Evolutionary conservation across 2,113 vertebrate species (phyloP).

Genomic region (Tetrao urogallus): DNA sequence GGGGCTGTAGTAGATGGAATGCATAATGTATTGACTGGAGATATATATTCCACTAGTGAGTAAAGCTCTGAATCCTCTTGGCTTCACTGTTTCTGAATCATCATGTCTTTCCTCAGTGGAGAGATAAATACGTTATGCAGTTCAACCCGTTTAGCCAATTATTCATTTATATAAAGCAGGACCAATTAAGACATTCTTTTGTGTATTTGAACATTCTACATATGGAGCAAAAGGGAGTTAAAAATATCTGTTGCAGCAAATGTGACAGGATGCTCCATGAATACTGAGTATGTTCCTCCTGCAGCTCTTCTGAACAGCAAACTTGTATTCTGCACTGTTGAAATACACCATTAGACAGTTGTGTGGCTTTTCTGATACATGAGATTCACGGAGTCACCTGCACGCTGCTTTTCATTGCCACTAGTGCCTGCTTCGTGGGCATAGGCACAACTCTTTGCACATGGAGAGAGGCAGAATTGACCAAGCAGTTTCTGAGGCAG

Average conservation of each 20-base stretch:
- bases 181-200: conserved; percentile 81
- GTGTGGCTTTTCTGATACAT: conserved; percentile 33
- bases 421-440: neutral
- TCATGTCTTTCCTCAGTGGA: conserved; percentile 76
- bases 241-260: conserved; percentile 78
- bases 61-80: conserved; percentile 67
- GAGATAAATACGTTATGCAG: conserved; percentile 82
- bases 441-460: neutral
- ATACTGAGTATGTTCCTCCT: conserved; percentile 58
- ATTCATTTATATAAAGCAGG: conserved; percentile 82
- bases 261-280: conserved; percentile 70
- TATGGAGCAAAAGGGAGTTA: conserved; percentile 77
- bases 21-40: conserved; percentile 78
- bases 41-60: conserved; percentile 79
- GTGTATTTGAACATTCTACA: conserved; percentile 78
- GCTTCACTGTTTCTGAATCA: conserved; percentile 78
- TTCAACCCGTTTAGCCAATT: conserved; percentile 81
- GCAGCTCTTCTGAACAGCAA: neutral
- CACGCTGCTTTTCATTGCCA: neutral
- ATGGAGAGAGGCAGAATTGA: neutral
- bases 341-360: conserved; percentile 7
- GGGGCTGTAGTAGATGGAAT: conserved; percentile 76
- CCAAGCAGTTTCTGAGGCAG: neutral
- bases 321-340: neutral
- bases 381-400: neutral